Base-by-base conservation (phyloP, 2,797 vertebrate species). In the Cuniculus paca region DNA sequence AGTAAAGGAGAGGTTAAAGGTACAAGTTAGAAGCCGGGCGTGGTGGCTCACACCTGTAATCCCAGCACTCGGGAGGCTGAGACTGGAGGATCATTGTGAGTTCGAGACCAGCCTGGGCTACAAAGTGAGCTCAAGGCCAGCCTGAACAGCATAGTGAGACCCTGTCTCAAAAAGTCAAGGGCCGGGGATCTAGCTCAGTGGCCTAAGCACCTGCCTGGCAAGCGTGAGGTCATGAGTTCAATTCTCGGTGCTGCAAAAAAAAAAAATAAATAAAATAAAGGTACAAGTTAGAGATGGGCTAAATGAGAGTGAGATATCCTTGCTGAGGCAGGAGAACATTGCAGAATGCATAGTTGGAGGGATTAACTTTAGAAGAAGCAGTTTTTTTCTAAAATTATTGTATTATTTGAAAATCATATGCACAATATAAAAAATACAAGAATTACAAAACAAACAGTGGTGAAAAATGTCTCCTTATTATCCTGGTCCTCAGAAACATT, bases 401-500 rank as follows among this genome's bases (percentile, higher is more conserved):
- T 81, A 88, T 86, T 96, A 94, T 65, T 97, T 85, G 75, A 96
- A 93, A 96, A 79, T 45, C 81, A 78, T 84, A 54, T 77, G 42
- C 1, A 80, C 28, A 92, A 52, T 85, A 54, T 86, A 60, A 90
- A 92, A 85, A 84, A 54, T 34, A 48, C 12, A 86, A 48, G 22
- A 88, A 88, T 82, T 87, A 45, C 36, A 88, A 65, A 92, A 96
- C 70, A 26, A 94, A 10, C 87, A 74, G 10, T 45, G 93, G 22
- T 90, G 52, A 91, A 94, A 97, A 96, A 39, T 48, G 12, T 88
- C 13, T 92, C 17, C 34, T 88, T 70, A 16, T 54, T 96, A 70
- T 36, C 19, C 24, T 95, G 48, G 19, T 80, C 24, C 70, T 34
- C 1, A 68, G 28, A 87, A 65, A 13, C 63, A 79, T 88, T 92